These are phyloP conservation scores for Drosophila helvetica DNA, from an alignment of 2,888 invertebrate species.

Conservation along the genomic window DNA sequence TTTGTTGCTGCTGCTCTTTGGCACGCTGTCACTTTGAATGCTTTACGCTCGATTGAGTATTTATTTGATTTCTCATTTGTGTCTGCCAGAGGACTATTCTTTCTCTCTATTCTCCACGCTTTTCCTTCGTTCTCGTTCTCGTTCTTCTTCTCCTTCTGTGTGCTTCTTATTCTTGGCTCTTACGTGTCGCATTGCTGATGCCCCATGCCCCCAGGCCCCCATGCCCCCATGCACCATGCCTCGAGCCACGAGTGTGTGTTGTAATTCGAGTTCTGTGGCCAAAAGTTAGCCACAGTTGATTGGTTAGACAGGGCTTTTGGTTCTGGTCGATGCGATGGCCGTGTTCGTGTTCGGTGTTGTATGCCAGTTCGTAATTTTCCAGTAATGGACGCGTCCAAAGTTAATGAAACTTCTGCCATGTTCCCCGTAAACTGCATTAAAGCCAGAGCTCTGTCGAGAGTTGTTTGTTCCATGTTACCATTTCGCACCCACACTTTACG, in stretches of 20 bases:
- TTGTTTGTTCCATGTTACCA: constrained; percentile 22
- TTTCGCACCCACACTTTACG: constrained; percentile 16
- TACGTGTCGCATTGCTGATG: constrained; percentile 34
- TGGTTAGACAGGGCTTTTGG: constrained; percentile 67
- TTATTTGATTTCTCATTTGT: constrained; percentile 81
- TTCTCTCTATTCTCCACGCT: neutral
- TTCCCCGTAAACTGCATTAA: constrained; percentile 49
- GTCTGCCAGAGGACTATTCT: constrained; percentile 67
- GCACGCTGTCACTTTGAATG: constrained; percentile 66
- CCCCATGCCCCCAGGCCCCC: neutral
- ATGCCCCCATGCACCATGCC: too few species aligned
- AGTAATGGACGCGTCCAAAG: constrained; percentile 65
- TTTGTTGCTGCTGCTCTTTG: constrained; percentile 55
- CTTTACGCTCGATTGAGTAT: constrained; percentile 78
- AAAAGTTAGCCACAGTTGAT: constrained; percentile 78
- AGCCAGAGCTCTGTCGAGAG: constrained; percentile 13
- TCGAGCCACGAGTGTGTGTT: constrained; percentile 28
- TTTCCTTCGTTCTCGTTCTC: neutral
- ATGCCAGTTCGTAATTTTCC: constrained; percentile 53
- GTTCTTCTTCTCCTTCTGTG: neutral
- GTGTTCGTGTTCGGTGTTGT: constrained; percentile 28
- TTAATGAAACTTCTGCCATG: constrained; percentile 72
- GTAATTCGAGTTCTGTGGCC: constrained; percentile 79
- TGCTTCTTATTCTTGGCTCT: constrained; percentile 16
- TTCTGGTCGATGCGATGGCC: constrained; percentile 33